A percentile compares a stretch with the other conserved stretches of the same genome.
Conservation (phyloP, 2,113 vertebrate genomes). For the Menidia beryllina region DNA sequence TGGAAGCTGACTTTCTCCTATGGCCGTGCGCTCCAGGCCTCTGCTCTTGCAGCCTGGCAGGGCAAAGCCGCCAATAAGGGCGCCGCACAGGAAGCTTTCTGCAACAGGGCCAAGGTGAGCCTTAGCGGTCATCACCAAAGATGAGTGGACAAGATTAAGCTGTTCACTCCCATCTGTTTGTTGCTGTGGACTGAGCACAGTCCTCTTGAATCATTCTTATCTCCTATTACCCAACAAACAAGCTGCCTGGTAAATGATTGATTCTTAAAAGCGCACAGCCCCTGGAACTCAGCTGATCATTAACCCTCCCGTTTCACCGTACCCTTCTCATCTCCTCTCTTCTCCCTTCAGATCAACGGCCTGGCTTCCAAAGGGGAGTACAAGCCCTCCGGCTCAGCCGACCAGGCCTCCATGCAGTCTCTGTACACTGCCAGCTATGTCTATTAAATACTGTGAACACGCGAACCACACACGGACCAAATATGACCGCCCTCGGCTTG, state of each 20-base stretch:
- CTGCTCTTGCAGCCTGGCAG: conserved; percentile 90
- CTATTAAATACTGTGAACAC: conserved; percentile 83
- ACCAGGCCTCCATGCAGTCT: conserved; percentile 86
- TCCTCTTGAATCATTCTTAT: conserved; percentile 20
- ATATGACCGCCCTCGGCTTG: conserved; percentile 28
- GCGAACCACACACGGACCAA: conserved; percentile 59
- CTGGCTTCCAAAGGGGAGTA: conserved; percentile 93
- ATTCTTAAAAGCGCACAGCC: conserved; percentile 1
- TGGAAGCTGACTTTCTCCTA: conserved; percentile 98
- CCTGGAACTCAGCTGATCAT: conserved; percentile 60
- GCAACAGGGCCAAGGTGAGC: conserved; percentile 88
- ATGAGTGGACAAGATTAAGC: not conserved
- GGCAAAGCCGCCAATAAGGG: conserved; percentile 90
- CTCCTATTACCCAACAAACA: conserved; percentile 24
- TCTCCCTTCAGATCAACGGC: conserved; percentile 86
- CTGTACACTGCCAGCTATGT: conserved; percentile 91
- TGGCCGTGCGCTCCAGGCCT: conserved; percentile 94
- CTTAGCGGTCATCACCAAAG: not conserved
- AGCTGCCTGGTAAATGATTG: conserved; percentile 61
- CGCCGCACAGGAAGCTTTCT: conserved; percentile 89
- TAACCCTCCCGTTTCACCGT: conserved; percentile 71
- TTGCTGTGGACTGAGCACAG: not conserved
- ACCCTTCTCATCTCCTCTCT: conserved; percentile 23
- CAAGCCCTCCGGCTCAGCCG: conserved; percentile 81
- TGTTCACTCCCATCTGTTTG: not conserved